Evolutionary conservation across 2,113 vertebrate genomes (phyloP), one percentile per base, ranked within the genome.

Genomic region (Silurus asotus): DNA sequence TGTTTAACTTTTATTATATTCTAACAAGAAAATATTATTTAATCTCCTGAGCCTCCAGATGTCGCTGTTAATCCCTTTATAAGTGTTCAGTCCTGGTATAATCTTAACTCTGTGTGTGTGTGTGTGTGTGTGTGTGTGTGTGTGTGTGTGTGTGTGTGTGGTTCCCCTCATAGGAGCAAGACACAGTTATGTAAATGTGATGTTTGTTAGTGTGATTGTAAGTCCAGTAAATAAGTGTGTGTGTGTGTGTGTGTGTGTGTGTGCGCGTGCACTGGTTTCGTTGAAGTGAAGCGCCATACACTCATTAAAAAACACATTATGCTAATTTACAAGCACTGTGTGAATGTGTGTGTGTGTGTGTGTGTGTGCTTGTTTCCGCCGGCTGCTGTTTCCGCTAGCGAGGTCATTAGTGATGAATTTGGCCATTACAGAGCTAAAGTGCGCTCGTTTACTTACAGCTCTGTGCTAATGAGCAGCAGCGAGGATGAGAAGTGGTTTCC

Each of bases 401-500:
- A 80, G 77, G 77, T 80, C 77, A 80, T 80, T 80, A 80, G 77
- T 19, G 5, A 61, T 80, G 77, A 80, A 80, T 80, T 80, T 80
- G 77, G 28, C 19, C 77, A 48, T 80, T 80, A 80, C 77, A 5
- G 56, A 20, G 28, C 28, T 61, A 61, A 80, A 80, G 56, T 28
- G 53, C 13, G 28, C 76, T 80, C 17, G 56, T 80, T 59, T 80
- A 80, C 7, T 80, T 80, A 80, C 77, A 80, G 77, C 58, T 28
- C 56, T 11, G 77, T 48, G 77, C 58, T 80, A 80, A 80, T 61
- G 77, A 80, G 77, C 77, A 61, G 77, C 77, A 80, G 25, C 6
- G 77, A 61, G 28, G 19, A 61, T 4, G 13, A 55, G 51, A n/a
- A 37, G 23, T 51, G n/a, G 6, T 25, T 77, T 77, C 51, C 74